Conservation (phyloP, 2,888 invertebrate species). For the Glaucopsyche alexis region DNA sequence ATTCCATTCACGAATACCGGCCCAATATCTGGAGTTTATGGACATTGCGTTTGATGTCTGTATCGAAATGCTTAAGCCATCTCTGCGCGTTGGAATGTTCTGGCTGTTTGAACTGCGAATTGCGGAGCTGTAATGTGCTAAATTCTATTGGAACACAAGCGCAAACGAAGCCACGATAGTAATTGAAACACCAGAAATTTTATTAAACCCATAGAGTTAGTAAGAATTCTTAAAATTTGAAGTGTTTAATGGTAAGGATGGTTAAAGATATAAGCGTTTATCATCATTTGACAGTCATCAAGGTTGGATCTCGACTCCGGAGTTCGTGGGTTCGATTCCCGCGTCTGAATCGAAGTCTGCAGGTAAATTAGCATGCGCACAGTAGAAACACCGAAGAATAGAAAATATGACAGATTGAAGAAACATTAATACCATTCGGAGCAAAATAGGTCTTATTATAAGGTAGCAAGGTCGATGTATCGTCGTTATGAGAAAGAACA, state of each 20-base stretch:
- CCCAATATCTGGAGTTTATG: conserved; percentile 17
- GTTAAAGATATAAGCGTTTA: no score
- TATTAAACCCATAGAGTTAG: neutral
- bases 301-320: no score
- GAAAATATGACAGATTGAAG: no score
- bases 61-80: conserved; percentile 4
- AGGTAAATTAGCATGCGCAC: no score
- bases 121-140: neutral
- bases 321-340: no score
- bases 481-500: no score
- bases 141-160: neutral
- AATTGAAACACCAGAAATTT: neutral
- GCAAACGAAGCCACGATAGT: neutral
- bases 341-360: no score
- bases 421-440: no score
- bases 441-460: no score
- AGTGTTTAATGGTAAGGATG: neutral
- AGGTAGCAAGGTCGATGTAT: no score
- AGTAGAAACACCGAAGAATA: no score
- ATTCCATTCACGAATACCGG: conserved; percentile 6
- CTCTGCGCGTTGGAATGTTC: conserved; percentile 12
- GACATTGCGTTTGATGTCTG: neutral
- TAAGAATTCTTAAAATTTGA: neutral
- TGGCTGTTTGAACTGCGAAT: neutral
- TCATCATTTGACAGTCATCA: no score